These are phyloP conservation scores for Perca schrenkii DNA, from an alignment of 2,113 vertebrate species.

Conservation along the genomic window DNA sequence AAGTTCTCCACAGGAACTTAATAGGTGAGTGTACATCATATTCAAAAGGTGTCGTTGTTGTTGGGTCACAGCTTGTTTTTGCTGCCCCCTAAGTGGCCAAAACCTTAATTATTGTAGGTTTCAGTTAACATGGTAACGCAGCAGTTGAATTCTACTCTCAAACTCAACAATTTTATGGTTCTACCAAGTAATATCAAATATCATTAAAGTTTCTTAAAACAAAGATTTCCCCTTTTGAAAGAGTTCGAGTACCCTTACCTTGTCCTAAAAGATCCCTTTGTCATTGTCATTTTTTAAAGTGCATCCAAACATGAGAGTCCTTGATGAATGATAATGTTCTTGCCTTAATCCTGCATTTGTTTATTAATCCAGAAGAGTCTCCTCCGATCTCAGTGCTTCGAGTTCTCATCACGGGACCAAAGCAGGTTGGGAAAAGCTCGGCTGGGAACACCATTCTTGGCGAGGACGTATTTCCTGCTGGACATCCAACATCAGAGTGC, in stretches of 20 bases:
- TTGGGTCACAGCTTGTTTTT: neutral
- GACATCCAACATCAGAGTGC: constrained; percentile 5
- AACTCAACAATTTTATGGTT: neutral
- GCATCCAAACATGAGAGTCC: neutral
- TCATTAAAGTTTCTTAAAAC: neutral
- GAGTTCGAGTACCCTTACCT: neutral
- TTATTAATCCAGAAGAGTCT: constrained; percentile 11
- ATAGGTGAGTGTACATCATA: neutral
- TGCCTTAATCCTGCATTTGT: neutral
- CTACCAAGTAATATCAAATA: neutral
- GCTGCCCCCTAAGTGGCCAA: neutral
- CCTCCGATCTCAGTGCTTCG: constrained; percentile 4
- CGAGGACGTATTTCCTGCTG: constrained; percentile 27
- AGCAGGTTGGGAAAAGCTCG: constrained; percentile 61
- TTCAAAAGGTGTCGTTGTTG: neutral
- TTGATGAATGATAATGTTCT: neutral
- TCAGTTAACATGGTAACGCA: neutral
- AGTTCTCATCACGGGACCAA: constrained; percentile 54
- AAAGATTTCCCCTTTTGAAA: neutral
- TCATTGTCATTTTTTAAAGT: neutral
- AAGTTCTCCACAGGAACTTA: neutral
- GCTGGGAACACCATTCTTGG: constrained; percentile 49
- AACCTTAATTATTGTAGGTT: neutral
- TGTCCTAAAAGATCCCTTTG: neutral
- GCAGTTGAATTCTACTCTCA: no score